Conservation (phyloP, 2,888 invertebrate genomes). For the Petrolisthes manimaculis region DNA sequence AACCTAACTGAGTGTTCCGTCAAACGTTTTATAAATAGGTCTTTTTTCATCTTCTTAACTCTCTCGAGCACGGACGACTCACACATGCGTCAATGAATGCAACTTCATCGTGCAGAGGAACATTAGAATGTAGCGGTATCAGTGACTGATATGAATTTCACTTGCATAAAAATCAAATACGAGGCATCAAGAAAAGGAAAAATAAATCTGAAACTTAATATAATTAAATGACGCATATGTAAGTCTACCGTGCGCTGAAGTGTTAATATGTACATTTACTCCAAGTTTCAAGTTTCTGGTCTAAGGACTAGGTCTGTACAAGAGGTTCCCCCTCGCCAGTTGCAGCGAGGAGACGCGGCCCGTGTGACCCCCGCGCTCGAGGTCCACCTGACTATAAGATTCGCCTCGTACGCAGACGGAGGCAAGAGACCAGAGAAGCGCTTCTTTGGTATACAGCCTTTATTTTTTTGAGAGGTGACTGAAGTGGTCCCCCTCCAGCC, state of each 20-base stretch:
- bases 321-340: conserved; percentile 27
- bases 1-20: conserved; percentile 36
- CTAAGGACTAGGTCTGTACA: conserved; percentile 34
- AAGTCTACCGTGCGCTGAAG: conserved; percentile 26
- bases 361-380: conserved; percentile 21
- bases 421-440: conserved; percentile 28
- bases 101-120: too few species aligned
- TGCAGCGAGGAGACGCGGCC: conserved; percentile 6
- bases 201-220: too few species aligned
- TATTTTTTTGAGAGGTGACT: background rate
- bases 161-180: too few species aligned
- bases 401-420: conserved; percentile 37
- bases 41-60: conserved; percentile 17
- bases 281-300: background rate
- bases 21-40: conserved; percentile 46
- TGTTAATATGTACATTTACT: conserved; percentile 30
- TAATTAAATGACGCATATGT: conserved; percentile 28
- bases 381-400: conserved; percentile 50
- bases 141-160: too few species aligned
- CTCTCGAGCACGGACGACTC: too few species aligned
- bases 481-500: background rate
- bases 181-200: too few species aligned
- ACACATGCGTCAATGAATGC: too few species aligned
- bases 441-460: conserved; percentile 51
- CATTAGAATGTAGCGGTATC: too few species aligned